phyloP scores from a whole-genome alignment of 2,888 invertebrate genomes.

The Tupiocoris notatus region DNA sequence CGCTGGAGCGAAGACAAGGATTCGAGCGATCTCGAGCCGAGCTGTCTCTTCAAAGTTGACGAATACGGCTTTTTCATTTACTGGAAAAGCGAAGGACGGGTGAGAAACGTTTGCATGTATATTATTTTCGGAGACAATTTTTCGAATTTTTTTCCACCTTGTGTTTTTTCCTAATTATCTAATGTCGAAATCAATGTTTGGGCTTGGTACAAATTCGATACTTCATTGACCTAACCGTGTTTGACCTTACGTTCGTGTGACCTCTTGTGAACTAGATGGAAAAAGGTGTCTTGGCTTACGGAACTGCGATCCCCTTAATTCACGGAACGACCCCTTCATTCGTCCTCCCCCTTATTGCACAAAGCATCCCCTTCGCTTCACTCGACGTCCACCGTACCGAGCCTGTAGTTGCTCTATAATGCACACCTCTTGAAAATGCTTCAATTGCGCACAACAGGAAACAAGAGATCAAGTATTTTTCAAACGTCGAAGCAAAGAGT shows the following conservation, averaged over 20 bases:
- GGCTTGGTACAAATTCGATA: not conserved
- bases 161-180: not conserved
- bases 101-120: slow-evolving; percentile 55
- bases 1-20: slow-evolving; percentile 98
- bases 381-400: too few species aligned
- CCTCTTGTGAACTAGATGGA: not conserved
- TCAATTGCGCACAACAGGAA: too few species aligned
- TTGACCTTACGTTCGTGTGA: slow-evolving; percentile 22
- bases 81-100: slow-evolving; percentile 95
- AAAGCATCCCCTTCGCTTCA: too few species aligned
- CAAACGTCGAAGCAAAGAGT: too few species aligned
- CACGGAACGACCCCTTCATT: too few species aligned
- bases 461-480: too few species aligned
- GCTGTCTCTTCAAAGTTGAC: slow-evolving; percentile 90
- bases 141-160: not conserved
- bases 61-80: slow-evolving; percentile 97
- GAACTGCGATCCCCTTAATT: not conserved
- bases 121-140: not conserved
- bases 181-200: not conserved
- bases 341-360: too few species aligned
- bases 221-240: slow-evolving; percentile 4
- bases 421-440: too few species aligned
- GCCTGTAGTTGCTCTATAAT: too few species aligned
- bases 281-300: not conserved
- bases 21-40: slow-evolving; percentile 82